Evolutionary conservation across 2,888 invertebrate genomes (phyloP).

Genomic region (Chymomyza caudatula): DNA sequence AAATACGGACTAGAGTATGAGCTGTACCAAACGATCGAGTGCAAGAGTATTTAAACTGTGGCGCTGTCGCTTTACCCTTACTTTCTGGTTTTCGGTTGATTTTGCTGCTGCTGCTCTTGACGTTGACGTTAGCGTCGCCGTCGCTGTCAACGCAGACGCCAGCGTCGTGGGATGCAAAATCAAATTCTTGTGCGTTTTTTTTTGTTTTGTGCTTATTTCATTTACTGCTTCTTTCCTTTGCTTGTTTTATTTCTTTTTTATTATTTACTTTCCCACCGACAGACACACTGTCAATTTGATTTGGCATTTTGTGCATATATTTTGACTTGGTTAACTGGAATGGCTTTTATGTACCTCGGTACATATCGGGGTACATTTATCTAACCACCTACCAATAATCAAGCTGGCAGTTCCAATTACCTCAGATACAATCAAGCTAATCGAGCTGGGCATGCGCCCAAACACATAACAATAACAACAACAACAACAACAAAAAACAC

Average conservation of each 20-base stretch:
- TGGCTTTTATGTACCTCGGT: background rate
- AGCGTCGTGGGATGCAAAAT: slow-evolving; percentile 60
- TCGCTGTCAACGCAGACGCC: slow-evolving; percentile 23
- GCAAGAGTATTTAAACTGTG: background rate
- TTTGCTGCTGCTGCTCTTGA: background rate
- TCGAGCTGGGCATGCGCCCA: no score
- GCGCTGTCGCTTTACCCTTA: background rate
- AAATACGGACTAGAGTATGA: no score
- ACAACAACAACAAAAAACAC: background rate
- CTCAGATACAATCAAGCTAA: background rate
- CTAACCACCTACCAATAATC: background rate
- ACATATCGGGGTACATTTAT: background rate
- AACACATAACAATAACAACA: background rate
- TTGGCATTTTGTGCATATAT: background rate
- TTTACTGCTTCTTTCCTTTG: background rate
- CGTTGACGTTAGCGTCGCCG: slow-evolving; percentile 9
- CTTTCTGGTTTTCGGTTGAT: background rate
- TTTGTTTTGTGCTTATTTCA: slow-evolving; percentile 48
- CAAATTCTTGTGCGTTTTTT: slow-evolving; percentile 41
- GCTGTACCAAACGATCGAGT: no score
- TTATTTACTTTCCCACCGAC: slow-evolving; percentile 28
- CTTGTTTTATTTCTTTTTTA: slow-evolving; percentile 4
- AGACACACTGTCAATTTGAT: slow-evolving; percentile 9
- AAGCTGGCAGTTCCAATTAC: background rate
- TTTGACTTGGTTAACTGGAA: background rate